Conservation (phyloP, 2,888 invertebrate species). For the Sabatieria punctata region DNA sequence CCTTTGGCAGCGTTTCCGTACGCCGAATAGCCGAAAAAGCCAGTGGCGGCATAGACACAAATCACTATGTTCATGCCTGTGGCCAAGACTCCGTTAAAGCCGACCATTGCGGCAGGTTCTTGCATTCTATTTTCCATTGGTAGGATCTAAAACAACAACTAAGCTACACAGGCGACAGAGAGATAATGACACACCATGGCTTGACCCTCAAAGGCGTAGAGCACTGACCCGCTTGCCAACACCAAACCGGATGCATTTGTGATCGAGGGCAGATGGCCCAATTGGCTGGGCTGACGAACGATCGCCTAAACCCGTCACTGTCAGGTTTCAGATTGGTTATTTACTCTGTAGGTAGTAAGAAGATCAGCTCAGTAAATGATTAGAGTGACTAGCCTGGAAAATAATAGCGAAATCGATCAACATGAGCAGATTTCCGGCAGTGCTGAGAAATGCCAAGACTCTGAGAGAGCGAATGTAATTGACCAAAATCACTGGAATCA, state of each 20-base stretch:
- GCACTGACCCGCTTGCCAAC: constrained; percentile 22
- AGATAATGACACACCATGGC: constrained; percentile 22
- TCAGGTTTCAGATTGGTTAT: too few species aligned
- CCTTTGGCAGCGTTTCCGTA: constrained; percentile 63
- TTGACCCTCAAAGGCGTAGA: constrained; percentile 27
- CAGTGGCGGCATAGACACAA: constrained; percentile 60
- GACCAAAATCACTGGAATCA: constrained; percentile 15
- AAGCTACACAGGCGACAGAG: too few species aligned
- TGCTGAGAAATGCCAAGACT: constrained; percentile 19
- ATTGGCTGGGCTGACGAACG: neutral
- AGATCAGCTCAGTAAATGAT: too few species aligned
- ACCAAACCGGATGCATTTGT: constrained; percentile 20
- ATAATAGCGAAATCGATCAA: constrained; percentile 19
- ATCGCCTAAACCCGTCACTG: too few species aligned
- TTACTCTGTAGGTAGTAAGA: too few species aligned
- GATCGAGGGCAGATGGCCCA: constrained; percentile 14
- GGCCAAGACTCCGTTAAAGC: constrained; percentile 65
- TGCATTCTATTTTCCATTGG: constrained; percentile 85
- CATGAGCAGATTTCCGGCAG: constrained; percentile 24
- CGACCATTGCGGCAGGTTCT: constrained; percentile 63
- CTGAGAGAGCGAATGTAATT: constrained; percentile 15
- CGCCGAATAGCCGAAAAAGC: constrained; percentile 77
- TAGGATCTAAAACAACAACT: too few species aligned
- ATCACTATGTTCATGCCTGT: constrained; percentile 72
- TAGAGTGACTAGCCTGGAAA: too few species aligned